A percentile compares a stretch with the other conserved stretches of the same genome.
phyloP scores from a whole-genome alignment of 2,113 vertebrate genomes.

The Hiodon alosoides region DNA sequence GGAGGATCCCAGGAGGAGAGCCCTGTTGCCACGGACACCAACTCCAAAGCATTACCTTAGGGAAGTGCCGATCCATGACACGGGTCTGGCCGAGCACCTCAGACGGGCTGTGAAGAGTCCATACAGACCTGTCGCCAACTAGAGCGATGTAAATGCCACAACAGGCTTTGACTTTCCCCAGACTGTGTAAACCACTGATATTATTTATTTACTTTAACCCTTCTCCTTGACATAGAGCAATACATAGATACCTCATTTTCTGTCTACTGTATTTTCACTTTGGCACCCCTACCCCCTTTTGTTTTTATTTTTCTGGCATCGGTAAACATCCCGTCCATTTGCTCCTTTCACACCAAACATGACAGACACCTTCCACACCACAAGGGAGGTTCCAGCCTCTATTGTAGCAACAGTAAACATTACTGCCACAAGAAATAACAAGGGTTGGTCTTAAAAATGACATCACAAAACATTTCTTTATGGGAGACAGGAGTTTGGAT shows the following conservation, averaged over 20 bases:
- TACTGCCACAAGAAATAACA: no score
- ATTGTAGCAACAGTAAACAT: no score
- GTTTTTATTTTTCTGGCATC: not conserved
- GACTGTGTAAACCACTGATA: constrained; percentile 28
- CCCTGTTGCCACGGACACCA: constrained; percentile 53
- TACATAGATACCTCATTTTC: constrained; percentile 63
- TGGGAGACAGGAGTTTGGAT: no score
- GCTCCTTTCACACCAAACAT: no score
- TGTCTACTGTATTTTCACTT: constrained; percentile 42
- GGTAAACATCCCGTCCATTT: no score
- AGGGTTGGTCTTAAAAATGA: no score
- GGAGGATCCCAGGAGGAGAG: constrained; percentile 38
- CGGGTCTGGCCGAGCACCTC: not conserved
- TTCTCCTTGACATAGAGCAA: constrained; percentile 65
- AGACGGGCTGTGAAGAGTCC: no score
- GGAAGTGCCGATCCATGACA: constrained; percentile 62
- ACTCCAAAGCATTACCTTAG: constrained; percentile 73
- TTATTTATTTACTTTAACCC: constrained; percentile 23
- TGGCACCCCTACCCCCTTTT: constrained; percentile 4
- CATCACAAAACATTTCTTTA: no score
- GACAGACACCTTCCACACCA: no score
- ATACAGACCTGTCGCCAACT: constrained; percentile 53
- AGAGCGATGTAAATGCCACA: constrained; percentile 55
- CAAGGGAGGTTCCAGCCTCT: no score
- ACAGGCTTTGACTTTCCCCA: constrained; percentile 46